Evolutionary conservation across 2,888 invertebrate genomes (phyloP), one percentile per base, ranked within the genome.

Genomic region (Frankliniella intonsa): DNA sequence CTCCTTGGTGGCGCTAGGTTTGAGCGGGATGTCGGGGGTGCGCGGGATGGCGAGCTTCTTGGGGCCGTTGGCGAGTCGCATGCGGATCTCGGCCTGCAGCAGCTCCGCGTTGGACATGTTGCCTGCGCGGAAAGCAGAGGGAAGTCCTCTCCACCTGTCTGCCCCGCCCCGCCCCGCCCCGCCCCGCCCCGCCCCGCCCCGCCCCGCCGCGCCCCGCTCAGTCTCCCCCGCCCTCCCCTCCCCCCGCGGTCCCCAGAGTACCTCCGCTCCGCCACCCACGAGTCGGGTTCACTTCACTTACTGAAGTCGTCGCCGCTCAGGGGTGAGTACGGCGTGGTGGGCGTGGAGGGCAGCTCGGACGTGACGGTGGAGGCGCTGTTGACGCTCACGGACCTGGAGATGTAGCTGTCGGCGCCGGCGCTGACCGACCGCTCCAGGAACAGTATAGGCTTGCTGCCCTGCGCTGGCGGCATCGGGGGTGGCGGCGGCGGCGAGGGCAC

Each of bases 1-100:
- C 12, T 76, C 22, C 69, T 76, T 22, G 69, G 69, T 25, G 69
- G 69, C n/a, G 22, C 25, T 76, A 22, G 25, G 22, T 9, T 25
- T 76, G 69, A 76, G 69, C 69, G 69, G 69, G 22, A 76, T 25
- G 69, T 76, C 69, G 11, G 69, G 69, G 11, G 69, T 76, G 22
- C 25, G n/a, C 22, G 25, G 22, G 69, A 76, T 55, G 55, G 14
- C 69, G 22, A 22, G 69, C 69, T 22, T 22, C 69, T 25, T 22
- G 69, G 69, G 69, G 1, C 22, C 12, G 8, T 11, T 12, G 25
- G 25, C 22, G 11, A 76, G 3, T 0, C n/a, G 22, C 22, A 25
- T 22, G 22, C 22, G 25, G 22, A 76, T 22, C 69, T 76, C 69
- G 11, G 10, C 22, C 22, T 76, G 69, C 25, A 76, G 69, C 69